These are phyloP conservation scores for Coptodon bakossiorum DNA, from an alignment of 2,113 vertebrate genomes.

Conservation along the genomic window DNA sequence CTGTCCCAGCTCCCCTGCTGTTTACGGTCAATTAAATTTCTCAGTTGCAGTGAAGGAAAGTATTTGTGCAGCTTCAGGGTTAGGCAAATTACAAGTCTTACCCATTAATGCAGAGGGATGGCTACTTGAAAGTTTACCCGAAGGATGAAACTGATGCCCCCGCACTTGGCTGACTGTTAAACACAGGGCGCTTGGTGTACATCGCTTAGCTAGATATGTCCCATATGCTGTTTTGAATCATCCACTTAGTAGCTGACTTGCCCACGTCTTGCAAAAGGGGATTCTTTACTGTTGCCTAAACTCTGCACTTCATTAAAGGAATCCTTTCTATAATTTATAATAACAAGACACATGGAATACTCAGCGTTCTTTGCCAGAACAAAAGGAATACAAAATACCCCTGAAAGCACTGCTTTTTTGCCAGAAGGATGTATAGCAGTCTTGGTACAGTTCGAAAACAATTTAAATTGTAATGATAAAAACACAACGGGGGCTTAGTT, in stretches of 20 bases:
- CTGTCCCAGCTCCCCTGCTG: neutral
- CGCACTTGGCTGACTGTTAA: neutral
- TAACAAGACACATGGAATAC: neutral
- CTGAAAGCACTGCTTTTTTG: neutral
- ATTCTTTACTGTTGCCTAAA: neutral
- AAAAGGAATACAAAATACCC: neutral
- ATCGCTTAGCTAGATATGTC: neutral
- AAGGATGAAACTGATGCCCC: neutral
- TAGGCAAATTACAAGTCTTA: neutral
- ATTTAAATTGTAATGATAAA: neutral
- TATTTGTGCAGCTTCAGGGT: constrained; percentile 4
- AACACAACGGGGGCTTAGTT: neutral
- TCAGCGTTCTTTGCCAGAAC: neutral
- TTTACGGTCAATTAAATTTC: constrained; percentile 13
- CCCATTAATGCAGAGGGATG: neutral
- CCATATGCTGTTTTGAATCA: neutral
- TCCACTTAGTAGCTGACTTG: neutral
- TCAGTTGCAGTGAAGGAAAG: neutral
- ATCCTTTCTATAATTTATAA: constrained; percentile 2
- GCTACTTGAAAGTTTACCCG: neutral
- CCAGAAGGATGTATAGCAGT: neutral
- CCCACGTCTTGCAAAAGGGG: neutral
- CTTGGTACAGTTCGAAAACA: neutral
- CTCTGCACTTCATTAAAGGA: neutral
- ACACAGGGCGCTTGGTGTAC: neutral